phyloP scores from a whole-genome alignment of 2,797 vertebrate species.

The Passerculus sandwichensis region DNA sequence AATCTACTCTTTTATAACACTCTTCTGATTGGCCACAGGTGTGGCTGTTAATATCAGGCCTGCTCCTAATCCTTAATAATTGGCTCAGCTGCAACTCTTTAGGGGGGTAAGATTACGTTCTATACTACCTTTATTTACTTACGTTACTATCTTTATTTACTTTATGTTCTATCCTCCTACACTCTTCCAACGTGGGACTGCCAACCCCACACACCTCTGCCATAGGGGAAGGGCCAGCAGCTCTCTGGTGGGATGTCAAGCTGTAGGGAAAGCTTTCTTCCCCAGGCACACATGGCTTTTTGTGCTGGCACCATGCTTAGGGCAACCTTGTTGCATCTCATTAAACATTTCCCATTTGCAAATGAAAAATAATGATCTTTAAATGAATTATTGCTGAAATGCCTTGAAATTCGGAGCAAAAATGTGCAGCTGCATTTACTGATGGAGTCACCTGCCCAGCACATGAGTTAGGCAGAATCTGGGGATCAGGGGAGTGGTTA shows the following conservation, averaged over 20 bases:
- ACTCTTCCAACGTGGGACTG: background rate
- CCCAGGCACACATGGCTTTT: rapidly evolving
- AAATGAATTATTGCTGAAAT: background rate
- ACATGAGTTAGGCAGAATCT: background rate
- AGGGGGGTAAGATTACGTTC: no score
- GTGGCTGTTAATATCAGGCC: no score
- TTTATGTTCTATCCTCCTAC: no score
- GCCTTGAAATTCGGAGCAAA: background rate
- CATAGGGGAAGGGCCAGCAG: background rate
- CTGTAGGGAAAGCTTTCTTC: background rate
- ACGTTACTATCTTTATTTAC: no score
- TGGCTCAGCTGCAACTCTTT: no score
- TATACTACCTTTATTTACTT: no score
- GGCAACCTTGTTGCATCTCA: background rate
- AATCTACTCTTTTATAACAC: no score
- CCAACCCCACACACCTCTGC: background rate
- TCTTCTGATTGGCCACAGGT: no score
- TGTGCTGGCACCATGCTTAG: background rate
- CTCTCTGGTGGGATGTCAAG: background rate
- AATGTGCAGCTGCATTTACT: background rate
- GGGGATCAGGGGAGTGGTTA: background rate
- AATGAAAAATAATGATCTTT: background rate
- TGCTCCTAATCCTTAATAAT: no score
- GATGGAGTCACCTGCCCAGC: background rate
- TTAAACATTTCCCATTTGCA: background rate